A percentile compares a stretch with the other conserved stretches of the same genome.
These are phyloP conservation scores for Amblyopsis rosae DNA, from an alignment of 2,113 vertebrate genomes.

Conservation along the genomic window DNA sequence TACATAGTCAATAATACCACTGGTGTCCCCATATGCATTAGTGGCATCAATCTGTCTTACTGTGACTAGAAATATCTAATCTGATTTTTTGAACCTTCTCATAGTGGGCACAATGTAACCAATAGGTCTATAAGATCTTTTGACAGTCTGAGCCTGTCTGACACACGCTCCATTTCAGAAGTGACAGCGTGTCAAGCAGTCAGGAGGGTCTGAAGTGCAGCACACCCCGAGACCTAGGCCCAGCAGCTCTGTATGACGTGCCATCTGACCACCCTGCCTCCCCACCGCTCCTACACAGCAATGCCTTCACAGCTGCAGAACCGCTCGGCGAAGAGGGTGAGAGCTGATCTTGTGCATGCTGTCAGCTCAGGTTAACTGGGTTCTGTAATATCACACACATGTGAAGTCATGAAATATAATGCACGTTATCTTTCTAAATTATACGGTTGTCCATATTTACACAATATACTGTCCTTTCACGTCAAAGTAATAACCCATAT, in stretches of 20 bases:
- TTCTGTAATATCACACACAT: not conserved
- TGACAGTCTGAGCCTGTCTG: not conserved
- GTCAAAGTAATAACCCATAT: no score
- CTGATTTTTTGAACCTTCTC: no score
- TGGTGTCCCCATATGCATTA: no score
- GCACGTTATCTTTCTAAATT: no score
- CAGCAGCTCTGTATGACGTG: slow-evolving; percentile 85
- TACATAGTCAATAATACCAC: no score
- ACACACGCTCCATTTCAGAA: slow-evolving; percentile 74
- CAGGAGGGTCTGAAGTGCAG: slow-evolving; percentile 93
- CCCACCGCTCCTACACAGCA: slow-evolving; percentile 86
- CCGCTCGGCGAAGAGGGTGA: slow-evolving; percentile 74
- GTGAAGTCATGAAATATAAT: no score
- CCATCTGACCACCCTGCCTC: slow-evolving; percentile 85
- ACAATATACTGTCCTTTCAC: not conserved
- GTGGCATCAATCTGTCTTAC: no score
- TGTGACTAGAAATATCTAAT: no score
- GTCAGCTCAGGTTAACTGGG: not conserved
- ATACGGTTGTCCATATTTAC: not conserved
- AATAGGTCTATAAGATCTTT: not conserved
- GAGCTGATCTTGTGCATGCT: not conserved
- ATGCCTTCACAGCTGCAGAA: slow-evolving; percentile 83
- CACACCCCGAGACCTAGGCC: slow-evolving; percentile 86
- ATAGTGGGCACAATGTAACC: no score
- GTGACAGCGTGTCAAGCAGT: slow-evolving; percentile 90